Conservation (phyloP, 1,140 invertebrate genomes). For the Brachionus paranguensis region DNA sequence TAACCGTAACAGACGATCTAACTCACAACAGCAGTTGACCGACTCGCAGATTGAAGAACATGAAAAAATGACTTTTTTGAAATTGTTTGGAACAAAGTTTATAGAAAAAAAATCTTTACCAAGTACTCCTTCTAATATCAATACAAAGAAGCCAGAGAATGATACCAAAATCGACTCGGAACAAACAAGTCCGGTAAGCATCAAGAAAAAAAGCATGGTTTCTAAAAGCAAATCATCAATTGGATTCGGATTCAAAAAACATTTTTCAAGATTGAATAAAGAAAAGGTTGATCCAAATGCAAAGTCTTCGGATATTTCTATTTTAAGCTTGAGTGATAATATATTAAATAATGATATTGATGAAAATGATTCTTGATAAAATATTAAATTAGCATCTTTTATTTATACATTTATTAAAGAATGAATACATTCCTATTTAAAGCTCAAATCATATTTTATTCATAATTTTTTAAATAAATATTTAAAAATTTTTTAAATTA, state of each 20-base stretch:
- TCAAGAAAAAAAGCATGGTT: background rate
- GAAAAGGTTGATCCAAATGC: background rate
- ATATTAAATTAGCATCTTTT: background rate
- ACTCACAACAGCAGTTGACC: constrained; percentile 7
- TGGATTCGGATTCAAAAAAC: background rate
- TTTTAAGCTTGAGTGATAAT: background rate
- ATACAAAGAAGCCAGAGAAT: background rate
- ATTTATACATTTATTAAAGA: background rate
- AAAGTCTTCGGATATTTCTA: background rate
- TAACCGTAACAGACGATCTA: constrained; percentile 2
- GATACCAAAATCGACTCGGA: background rate
- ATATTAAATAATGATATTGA: background rate
- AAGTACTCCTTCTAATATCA: background rate
- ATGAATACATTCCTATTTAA: background rate
- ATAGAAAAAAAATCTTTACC: constrained; percentile 35
- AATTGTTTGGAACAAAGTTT: constrained; percentile 32
- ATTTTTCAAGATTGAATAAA: background rate
- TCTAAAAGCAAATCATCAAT: background rate
- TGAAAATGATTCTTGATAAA: background rate
- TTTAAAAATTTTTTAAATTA: too few relatives aligned
- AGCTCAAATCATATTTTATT: background rate
- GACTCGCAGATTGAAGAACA: constrained; percentile 27
- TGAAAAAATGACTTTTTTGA: constrained; percentile 6
- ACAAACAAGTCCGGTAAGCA: background rate
- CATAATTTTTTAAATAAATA: too few relatives aligned